These are phyloP conservation scores for Hephaestus fuliginosus DNA, from an alignment of 2,797 vertebrate genomes.

Conservation along the genomic window DNA sequence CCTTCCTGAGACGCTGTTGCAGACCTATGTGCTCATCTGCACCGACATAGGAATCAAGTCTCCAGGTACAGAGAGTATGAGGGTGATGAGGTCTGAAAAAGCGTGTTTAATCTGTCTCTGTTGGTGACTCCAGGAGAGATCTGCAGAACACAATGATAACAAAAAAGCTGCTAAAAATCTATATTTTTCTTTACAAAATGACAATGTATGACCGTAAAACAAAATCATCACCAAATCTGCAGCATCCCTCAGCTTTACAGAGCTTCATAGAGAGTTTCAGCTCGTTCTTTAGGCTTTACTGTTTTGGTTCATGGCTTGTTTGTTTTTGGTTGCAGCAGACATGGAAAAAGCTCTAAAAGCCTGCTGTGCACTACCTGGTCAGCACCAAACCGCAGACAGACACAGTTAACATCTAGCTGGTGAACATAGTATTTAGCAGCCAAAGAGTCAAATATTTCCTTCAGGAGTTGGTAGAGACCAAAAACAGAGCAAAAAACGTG, in stretches of 20 bases:
- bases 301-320: not conserved
- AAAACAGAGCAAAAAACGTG: no score
- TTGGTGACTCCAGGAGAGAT: not conserved
- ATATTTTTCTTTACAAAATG: not conserved
- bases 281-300: not conserved
- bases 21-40: constrained; percentile 85
- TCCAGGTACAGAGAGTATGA: constrained; percentile 79
- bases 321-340: no score
- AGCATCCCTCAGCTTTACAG: not conserved
- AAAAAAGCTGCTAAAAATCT: not conserved
- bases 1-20: constrained; percentile 89
- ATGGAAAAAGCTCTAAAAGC: no score
- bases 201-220: not conserved
- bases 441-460: not conserved
- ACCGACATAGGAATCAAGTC: constrained; percentile 82
- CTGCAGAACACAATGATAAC: not conserved
- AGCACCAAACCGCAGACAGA: not conserved
- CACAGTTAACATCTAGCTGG: not conserved
- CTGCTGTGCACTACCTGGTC: no score
- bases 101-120: not conserved
- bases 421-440: not conserved
- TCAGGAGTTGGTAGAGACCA: not conserved
- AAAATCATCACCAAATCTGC: not conserved
- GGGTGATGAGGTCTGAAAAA: not conserved
- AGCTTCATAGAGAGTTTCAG: not conserved